Evolutionary conservation across 2,888 invertebrate species (phyloP), one percentile per base, ranked within the genome.

Genomic region (Stratiomys singularior): DNA sequence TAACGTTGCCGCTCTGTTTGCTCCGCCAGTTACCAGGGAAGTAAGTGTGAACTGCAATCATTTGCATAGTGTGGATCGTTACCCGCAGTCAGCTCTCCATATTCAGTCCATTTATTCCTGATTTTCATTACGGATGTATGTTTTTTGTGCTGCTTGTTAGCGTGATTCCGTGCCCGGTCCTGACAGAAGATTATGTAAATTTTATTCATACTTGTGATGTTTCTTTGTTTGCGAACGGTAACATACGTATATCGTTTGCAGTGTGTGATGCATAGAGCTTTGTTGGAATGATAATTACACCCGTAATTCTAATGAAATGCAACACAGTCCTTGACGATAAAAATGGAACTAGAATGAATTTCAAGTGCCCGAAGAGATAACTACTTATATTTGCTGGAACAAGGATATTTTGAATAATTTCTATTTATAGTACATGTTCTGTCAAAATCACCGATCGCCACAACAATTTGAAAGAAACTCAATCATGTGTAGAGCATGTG

Each of bases 141-240:
- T 37, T 56, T 72, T 72, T 72, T 72, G 71, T 28, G 47, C 27
- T 72, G 71, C 56, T 56, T 72, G 56, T 56, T 56, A 56, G 56
- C 28, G n/a, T 52, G 52, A 56, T 56, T 46, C 52, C 25, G n/a
- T 27, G 52, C 30, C n/a, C 28, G 28, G 71, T 28, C 23, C 44
- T 72, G 71, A 23, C 71, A 72, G 28, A 28, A 56, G 46, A 72
- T 72, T 72, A 72, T 72, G 71, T 56, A 72, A 72, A 72, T 72
- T 72, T 72, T 72, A 72, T 72, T 52, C 71, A 72, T 52, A n/a
- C 13, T 72, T 25, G 64, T 28, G 18, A 64, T 64, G 64, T 64
- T 52, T 52, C 52, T 52, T 52, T 52, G 52, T 52, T 21, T 25
- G 25, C 18, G 23, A 60, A 21, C 60, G 23, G 2, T 23, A 23